Evolutionary conservation across 2,888 invertebrate genomes (phyloP).

Genomic region (Punctoribates punctum): DNA sequence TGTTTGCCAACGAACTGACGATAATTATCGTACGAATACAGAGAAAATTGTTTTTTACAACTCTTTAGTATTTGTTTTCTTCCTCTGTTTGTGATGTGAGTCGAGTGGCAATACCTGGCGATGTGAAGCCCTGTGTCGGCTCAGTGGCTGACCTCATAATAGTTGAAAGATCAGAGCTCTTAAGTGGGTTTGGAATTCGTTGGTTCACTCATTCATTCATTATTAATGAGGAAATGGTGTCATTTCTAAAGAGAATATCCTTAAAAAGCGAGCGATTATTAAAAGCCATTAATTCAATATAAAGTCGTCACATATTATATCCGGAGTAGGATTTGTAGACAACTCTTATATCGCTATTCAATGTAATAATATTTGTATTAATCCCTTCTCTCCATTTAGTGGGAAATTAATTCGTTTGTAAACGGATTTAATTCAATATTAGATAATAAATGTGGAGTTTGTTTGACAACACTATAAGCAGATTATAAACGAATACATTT

Average conservation of each 20-base stretch:
- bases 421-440: too few relatives aligned
- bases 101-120: not conserved
- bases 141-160: not conserved
- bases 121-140: not conserved
- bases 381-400: too few relatives aligned
- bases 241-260: not conserved
- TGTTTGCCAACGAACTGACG: not conserved
- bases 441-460: too few relatives aligned
- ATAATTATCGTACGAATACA: not conserved
- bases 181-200: constrained; percentile 5
- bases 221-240: constrained; percentile 9
- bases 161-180: not conserved
- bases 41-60: too few relatives aligned
- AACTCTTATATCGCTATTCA: too few relatives aligned
- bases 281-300: constrained; percentile 1
- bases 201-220: not conserved
- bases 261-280: not conserved
- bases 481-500: too few relatives aligned
- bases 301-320: not conserved
- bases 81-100: too few relatives aligned
- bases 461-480: too few relatives aligned
- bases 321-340: too few relatives aligned
- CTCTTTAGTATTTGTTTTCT: too few relatives aligned
- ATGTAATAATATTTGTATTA: too few relatives aligned
- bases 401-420: too few relatives aligned